Evolutionary conservation across 2,113 vertebrate genomes (phyloP).

Genomic region (Aix galericulata): DNA sequence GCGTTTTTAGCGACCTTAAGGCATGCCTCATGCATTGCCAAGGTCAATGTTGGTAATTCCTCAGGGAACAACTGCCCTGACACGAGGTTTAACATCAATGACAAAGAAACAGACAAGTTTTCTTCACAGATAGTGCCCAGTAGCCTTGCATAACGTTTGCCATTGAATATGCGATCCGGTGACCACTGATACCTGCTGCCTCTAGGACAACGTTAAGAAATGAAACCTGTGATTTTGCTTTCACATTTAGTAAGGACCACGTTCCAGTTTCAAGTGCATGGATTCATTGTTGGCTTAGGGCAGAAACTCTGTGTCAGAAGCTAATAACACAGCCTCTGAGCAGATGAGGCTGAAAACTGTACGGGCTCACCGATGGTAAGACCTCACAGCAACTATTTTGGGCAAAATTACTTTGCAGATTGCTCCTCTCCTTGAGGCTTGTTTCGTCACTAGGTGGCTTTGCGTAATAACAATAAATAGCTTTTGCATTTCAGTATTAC

Average conservation of each 20-base stretch:
- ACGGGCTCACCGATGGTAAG: background rate
- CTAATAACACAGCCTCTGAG: background rate
- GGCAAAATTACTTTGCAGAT: background rate
- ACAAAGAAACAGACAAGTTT: background rate
- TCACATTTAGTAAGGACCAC: background rate
- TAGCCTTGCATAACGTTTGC: background rate
- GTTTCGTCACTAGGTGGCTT: background rate
- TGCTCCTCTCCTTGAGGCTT: background rate
- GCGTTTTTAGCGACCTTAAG: background rate
- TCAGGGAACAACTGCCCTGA: background rate
- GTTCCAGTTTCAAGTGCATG: background rate
- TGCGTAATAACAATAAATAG: background rate
- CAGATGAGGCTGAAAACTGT: background rate
- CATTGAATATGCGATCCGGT: background rate
- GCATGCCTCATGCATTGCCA: background rate
- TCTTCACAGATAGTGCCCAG: background rate
- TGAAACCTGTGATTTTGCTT: background rate
- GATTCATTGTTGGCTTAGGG: background rate
- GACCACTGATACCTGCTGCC: background rate
- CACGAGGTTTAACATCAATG: background rate
- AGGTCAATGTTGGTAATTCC: background rate
- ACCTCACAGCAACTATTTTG: background rate
- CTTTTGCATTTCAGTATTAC: background rate
- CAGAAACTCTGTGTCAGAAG: background rate
- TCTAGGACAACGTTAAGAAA: background rate